Evolutionary conservation across 2,113 vertebrate species (phyloP), one percentile per base, ranked within the genome.

Genomic region (Takifugu bimaculatus): DNA sequence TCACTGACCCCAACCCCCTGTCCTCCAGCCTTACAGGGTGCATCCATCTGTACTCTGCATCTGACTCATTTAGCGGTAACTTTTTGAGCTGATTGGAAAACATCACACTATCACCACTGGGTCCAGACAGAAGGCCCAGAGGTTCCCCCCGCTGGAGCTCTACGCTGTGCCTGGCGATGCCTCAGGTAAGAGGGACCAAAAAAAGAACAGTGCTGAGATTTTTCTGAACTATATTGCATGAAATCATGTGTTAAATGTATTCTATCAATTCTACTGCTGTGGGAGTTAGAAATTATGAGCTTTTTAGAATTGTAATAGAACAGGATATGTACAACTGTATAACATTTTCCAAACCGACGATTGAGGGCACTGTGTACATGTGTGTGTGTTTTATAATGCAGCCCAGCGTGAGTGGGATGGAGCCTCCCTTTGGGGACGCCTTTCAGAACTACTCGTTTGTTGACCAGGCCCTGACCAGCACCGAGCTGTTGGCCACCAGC

Each of bases 341-440:
- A 6, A 35, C 5, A 6, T 35, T 35, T 35, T 35, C 32, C 32
- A 35, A 35, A 35, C 9, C 9, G 7, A 39, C 11, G 7, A 39
- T 39, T 39, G 35, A 39, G 35, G 11, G 35, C 35, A 10, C 35
- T 39, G 35, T 39, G 35, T 10, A 3, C 2, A 1, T 39, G 11
- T 39, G 7, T 14, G 4, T 48, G 14, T 48, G 45, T 48, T 48
- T 15, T 32, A 29, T 67, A 68, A 58, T 76, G 48, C 67, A 99
- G 97, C 97, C 97, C 84, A 95, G 94, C 84, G 93, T 96, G 84
- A 95, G 92, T 88, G 95, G 94, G 93, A 98, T 98, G 97, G 95
- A 99, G 83, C 93, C 95, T 93, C 94, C 94, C 92, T 98, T 98
- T 88, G 97, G 93, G 88, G 95, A 99, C 58, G 94, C 94, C 86